Evolutionary conservation across 1,140 invertebrate species (phyloP).

Genomic region (Microplitis mediator): DNA sequence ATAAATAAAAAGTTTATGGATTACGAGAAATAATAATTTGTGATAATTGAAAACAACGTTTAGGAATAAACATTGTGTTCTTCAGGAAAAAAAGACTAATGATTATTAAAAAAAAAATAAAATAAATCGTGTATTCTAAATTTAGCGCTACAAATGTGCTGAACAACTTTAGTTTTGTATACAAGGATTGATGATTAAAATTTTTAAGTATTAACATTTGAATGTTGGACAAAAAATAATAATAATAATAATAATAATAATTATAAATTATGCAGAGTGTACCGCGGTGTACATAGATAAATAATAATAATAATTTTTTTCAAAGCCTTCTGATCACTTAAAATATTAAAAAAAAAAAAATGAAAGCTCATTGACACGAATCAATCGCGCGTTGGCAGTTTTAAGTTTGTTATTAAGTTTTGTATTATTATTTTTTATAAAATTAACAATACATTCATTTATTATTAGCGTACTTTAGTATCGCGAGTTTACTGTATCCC

Average conservation of each 20-base stretch:
- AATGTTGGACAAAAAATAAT: too few species aligned
- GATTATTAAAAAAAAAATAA: constrained; percentile 25
- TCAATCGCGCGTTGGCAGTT: constrained; percentile 40
- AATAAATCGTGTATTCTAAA: constrained; percentile 54
- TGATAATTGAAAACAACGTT: constrained; percentile 56
- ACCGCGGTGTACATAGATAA: background rate
- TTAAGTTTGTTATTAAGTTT: constrained; percentile 44
- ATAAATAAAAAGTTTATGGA: constrained; percentile 45
- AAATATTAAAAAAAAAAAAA: constrained; percentile 9
- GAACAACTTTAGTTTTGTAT: constrained; percentile 58
- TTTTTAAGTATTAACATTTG: too few species aligned
- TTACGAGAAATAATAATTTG: constrained; percentile 60
- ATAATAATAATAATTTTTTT: background rate
- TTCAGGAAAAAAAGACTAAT: constrained; percentile 38
- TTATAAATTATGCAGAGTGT: background rate
- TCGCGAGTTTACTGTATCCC: constrained; percentile 3
- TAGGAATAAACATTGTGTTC: constrained; percentile 59
- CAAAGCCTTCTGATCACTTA: background rate
- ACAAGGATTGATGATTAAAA: constrained; percentile 23
- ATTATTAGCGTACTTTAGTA: constrained; percentile 18
- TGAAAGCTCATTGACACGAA: constrained; percentile 33
- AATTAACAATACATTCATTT: constrained; percentile 39
- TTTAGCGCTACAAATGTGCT: constrained; percentile 52
- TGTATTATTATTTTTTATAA: constrained; percentile 45
- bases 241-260: constrained; percentile 12